Evolutionary conservation across 2,888 invertebrate species (phyloP).

Genomic region (Cremastobaeus sp.): DNA sequence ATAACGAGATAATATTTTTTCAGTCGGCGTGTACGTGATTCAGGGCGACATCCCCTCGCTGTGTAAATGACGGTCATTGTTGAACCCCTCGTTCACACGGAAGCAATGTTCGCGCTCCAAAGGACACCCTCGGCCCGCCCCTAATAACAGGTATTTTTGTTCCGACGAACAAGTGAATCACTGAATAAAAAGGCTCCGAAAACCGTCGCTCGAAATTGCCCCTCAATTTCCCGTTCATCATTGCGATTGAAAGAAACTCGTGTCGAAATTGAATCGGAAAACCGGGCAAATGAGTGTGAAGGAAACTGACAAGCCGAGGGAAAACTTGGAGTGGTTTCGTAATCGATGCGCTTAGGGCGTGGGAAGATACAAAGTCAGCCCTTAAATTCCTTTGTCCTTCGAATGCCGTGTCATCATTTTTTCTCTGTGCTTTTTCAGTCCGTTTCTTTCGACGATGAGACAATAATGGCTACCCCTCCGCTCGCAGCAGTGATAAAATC

Average conservation of each 20-base stretch:
- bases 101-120: constrained; percentile 63
- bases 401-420: constrained; percentile 17
- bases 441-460: background rate
- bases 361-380: constrained; percentile 24
- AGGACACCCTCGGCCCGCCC: constrained; percentile 62
- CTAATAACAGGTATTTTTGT: constrained; percentile 47
- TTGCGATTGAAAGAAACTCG: constrained; percentile 14
- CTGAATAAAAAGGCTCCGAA: no score
- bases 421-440: constrained; percentile 44
- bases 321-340: no score
- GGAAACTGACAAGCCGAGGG: no score
- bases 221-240: no score
- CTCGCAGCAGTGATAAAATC: constrained; percentile 70
- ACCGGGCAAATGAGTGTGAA: no score
- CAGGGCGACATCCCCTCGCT: constrained; percentile 38
- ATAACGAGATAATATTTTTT: constrained; percentile 30
- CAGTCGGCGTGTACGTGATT: constrained; percentile 24
- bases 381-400: constrained; percentile 12
- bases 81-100: constrained; percentile 62
- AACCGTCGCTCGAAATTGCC: no score
- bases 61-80: constrained; percentile 43
- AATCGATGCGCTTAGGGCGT: constrained; percentile 19
- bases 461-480: constrained; percentile 66
- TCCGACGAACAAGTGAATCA: constrained; percentile 45
- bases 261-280: no score